phyloP scores from a whole-genome alignment of 35 echinoderm and acorn worm genomes.

The Strongylocentrotus purpuratus region DNA sequence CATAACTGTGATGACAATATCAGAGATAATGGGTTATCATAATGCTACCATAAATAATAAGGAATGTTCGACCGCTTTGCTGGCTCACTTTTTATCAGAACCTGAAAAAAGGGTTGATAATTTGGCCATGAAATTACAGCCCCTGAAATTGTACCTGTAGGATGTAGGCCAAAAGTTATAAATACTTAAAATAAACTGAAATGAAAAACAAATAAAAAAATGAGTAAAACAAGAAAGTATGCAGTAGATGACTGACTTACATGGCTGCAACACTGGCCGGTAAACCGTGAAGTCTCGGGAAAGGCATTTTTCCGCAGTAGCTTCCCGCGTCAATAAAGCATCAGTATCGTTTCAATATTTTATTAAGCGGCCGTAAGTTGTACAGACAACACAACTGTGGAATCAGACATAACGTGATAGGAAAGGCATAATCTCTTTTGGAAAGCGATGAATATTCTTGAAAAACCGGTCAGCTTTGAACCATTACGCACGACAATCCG shows the following conservation, averaged over 20 bases:
- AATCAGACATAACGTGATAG: not conserved
- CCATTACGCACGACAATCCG: not conserved
- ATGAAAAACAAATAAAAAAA: not conserved
- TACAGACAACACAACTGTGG: not conserved
- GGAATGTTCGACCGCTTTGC: no score
- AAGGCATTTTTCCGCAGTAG: not conserved
- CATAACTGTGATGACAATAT: no score
- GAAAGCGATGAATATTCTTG: not conserved
- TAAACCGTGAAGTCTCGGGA: constrained; percentile 25
- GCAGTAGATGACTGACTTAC: not conserved
- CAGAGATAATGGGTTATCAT: no score
- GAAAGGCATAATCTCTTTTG: not conserved
- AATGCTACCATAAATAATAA: no score
- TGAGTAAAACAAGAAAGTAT: not conserved
- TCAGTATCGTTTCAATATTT: not conserved
- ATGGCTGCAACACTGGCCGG: not conserved
- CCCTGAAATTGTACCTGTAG: no score
- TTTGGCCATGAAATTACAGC: no score
- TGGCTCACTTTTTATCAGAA: no score
- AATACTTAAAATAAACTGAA: not conserved
- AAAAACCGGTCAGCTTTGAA: not conserved
- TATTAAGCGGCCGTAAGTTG: not conserved
- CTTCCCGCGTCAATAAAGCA: not conserved
- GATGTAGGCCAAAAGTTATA: no score
- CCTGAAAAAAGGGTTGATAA: no score